phyloP scores from a whole-genome alignment of 2,113 vertebrate species.

The Tichodroma muraria region DNA sequence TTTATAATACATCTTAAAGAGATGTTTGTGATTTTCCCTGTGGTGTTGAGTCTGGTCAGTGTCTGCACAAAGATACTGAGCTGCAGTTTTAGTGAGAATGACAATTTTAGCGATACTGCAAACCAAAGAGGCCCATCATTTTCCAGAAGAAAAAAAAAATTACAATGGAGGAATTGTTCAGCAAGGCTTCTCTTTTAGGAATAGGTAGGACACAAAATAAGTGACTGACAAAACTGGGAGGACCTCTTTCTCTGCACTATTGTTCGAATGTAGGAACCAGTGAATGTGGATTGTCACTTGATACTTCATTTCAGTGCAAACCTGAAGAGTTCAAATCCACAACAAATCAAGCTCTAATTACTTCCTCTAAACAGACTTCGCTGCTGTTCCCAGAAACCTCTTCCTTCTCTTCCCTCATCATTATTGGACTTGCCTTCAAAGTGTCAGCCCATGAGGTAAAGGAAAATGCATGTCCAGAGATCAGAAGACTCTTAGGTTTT shows the following conservation, averaged over 20 bases:
- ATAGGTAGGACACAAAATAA: not conserved
- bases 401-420: not conserved
- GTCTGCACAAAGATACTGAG: not conserved
- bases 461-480: not conserved
- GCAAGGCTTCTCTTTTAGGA: not conserved
- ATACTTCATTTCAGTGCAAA: not conserved
- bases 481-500: not conserved
- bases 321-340: not conserved
- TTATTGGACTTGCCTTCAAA: not conserved
- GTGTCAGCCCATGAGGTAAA: not conserved
- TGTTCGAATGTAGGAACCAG: not conserved
- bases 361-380: not conserved
- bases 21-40: not conserved
- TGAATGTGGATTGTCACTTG: not conserved
- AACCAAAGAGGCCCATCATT: not conserved
- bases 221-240: not conserved
- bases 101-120: not conserved
- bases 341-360: not conserved
- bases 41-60: not conserved
- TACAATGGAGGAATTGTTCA: not conserved
- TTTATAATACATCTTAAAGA: not conserved
- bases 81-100: not conserved
- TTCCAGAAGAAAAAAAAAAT: not conserved
- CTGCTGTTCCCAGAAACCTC: not conserved
- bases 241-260: not conserved